These are phyloP conservation scores for Calameuta idolon DNA, from an alignment of 2,888 invertebrate genomes.

Conservation along the genomic window DNA sequence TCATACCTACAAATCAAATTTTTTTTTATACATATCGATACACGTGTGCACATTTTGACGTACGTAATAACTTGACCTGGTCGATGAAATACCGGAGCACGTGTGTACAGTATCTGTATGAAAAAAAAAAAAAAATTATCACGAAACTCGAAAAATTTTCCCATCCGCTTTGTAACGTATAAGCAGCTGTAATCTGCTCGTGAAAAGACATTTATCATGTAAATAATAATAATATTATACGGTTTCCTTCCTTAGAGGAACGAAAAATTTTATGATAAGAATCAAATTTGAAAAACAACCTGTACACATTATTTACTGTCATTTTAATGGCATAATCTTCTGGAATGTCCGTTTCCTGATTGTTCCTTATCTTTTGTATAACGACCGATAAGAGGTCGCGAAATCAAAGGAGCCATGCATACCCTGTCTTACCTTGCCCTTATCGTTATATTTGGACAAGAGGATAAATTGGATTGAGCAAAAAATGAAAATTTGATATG, in stretches of 20 bases:
- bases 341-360: neutral
- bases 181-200: conserved; percentile 16
- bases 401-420: neutral
- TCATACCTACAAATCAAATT: neutral
- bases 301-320: neutral
- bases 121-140: neutral
- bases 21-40: neutral
- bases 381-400: neutral
- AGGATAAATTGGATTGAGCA: neutral
- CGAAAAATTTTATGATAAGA: neutral
- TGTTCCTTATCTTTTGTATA: neutral
- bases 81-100: neutral
- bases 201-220: conserved; percentile 39
- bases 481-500: conserved; percentile 15
- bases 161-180: conserved; percentile 5
- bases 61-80: neutral
- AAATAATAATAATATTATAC: conserved; percentile 23
- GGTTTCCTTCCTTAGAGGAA: neutral
- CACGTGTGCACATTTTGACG: neutral
- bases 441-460: too few species aligned
- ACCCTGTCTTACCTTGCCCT: neutral
- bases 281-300: neutral
- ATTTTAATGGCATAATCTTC: too few species aligned
- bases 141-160: neutral
- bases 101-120: neutral